phyloP scores from a whole-genome alignment of 2,797 vertebrate genomes.

The Odontamblyopus lacepedii region DNA sequence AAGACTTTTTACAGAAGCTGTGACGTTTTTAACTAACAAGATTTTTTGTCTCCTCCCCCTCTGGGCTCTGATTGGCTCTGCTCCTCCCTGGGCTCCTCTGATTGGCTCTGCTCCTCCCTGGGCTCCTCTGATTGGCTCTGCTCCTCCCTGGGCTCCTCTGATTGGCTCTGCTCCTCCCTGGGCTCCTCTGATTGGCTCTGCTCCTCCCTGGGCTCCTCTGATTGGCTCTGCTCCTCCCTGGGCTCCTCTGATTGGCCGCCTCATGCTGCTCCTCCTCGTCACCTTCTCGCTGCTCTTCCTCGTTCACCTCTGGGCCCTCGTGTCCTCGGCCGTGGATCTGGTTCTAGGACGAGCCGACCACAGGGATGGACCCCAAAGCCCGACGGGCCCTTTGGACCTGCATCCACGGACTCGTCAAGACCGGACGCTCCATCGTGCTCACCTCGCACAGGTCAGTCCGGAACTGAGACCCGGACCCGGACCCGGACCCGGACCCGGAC shows the following conservation, averaged over 20 bases:
- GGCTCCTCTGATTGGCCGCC: background rate
- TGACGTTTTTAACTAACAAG: background rate
- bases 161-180: too few species aligned
- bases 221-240: conserved; percentile 12
- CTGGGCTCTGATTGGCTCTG: too few species aligned
- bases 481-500: background rate
- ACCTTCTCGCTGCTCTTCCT: conserved; percentile 50
- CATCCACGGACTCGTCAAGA: conserved; percentile 90
- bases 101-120: background rate
- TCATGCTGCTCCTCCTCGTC: conserved; percentile 38
- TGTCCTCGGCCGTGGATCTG: conserved; percentile 40
- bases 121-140: background rate
- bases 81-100: too few species aligned
- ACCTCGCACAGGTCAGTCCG: conserved; percentile 89
- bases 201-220: background rate
- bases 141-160: too few species aligned
- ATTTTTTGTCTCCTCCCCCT: background rate
- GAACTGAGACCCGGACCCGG: too few species aligned
- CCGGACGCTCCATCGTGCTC: conserved; percentile 92
- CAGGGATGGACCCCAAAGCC: conserved; percentile 96
- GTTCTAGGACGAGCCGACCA: conserved; percentile 93
- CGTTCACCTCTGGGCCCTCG: conserved; percentile 44
- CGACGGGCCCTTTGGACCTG: conserved; percentile 96
- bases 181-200: background rate
- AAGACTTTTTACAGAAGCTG: background rate